Conservation (phyloP, 2,888 invertebrate species). For the Aethes cnicana region DNA sequence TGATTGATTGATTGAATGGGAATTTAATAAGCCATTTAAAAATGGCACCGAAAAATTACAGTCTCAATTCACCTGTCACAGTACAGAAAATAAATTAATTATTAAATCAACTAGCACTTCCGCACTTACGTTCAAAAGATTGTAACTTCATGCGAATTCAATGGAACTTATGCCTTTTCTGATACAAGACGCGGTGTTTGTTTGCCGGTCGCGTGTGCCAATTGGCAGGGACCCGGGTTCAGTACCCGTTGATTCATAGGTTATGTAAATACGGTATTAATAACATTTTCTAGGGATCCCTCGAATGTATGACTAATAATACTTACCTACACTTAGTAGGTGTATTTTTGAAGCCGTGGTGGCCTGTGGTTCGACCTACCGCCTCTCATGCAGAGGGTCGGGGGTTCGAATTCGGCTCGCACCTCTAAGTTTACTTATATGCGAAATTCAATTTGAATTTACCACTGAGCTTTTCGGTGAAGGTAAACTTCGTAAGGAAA, state of each 20-base stretch:
- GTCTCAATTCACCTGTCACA: conserved; percentile 21
- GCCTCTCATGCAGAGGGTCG: no score
- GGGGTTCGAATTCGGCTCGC: no score
- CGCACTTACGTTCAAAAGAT: no score
- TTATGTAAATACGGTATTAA: conserved; percentile 38
- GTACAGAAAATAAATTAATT: conserved; percentile 23
- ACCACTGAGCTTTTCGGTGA: no score
- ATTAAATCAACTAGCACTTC: conserved; percentile 16
- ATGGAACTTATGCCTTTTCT: conserved; percentile 8
- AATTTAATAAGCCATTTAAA: conserved; percentile 5
- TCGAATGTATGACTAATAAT: conserved; percentile 14
- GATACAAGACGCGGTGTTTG: conserved; percentile 16
- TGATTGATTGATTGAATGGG: background rate
- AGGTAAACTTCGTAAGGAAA: no score
- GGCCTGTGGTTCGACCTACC: no score
- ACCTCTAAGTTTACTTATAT: no score
- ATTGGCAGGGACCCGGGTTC: conserved; percentile 50
- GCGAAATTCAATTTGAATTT: no score
- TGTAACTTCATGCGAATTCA: no score
- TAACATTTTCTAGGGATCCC: conserved; percentile 28
- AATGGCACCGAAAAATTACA: conserved; percentile 3
- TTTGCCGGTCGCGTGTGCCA: conserved; percentile 48
- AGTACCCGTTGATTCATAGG: conserved; percentile 38
- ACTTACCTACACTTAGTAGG: no score
- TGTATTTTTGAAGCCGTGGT: no score